Evolutionary conservation across 1,140 invertebrate species (phyloP).

Genomic region (Hydropsyche tenuis): DNA sequence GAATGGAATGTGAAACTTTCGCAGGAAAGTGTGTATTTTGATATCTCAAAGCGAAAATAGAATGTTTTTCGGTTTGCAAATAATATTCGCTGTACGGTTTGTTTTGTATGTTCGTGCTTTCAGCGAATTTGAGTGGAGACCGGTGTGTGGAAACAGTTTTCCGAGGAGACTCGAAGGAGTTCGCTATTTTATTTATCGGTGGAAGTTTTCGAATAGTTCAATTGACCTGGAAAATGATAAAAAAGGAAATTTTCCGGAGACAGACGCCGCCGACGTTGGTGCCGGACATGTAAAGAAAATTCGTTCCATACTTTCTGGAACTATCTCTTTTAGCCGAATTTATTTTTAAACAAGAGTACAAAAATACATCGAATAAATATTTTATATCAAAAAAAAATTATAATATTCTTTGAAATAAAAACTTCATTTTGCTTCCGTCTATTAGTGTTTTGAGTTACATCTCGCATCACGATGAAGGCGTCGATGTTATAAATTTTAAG

Average conservation of each 20-base stretch:
- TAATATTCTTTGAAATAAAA: too few species aligned
- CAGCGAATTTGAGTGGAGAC: conserved; percentile 8
- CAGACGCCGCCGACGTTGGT: not conserved
- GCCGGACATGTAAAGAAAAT: not conserved
- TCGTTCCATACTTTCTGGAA: not conserved
- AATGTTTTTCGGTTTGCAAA: not conserved
- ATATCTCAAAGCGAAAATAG: not conserved
- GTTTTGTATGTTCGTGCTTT: not conserved
- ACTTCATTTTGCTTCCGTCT: too few species aligned
- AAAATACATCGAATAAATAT: too few species aligned
- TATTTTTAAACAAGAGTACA: too few species aligned
- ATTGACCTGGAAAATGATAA: conserved; percentile 37
- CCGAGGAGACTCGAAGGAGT: not conserved
- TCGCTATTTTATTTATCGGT: conserved; percentile 30
- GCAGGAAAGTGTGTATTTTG: too few species aligned
- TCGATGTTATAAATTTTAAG: too few species aligned
- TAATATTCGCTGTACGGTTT: not conserved
- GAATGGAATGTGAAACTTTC: too few species aligned
- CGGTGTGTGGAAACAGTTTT: not conserved
- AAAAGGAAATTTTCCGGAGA: conserved; percentile 21
- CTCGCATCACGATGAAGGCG: too few species aligned
- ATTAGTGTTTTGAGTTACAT: too few species aligned
- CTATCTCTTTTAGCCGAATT: not conserved
- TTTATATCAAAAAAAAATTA: too few species aligned
- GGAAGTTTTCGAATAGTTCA: conserved; percentile 35